These are phyloP conservation scores for Halcyon senegalensis DNA, from an alignment of 2,113 vertebrate genomes.

Conservation along the genomic window DNA sequence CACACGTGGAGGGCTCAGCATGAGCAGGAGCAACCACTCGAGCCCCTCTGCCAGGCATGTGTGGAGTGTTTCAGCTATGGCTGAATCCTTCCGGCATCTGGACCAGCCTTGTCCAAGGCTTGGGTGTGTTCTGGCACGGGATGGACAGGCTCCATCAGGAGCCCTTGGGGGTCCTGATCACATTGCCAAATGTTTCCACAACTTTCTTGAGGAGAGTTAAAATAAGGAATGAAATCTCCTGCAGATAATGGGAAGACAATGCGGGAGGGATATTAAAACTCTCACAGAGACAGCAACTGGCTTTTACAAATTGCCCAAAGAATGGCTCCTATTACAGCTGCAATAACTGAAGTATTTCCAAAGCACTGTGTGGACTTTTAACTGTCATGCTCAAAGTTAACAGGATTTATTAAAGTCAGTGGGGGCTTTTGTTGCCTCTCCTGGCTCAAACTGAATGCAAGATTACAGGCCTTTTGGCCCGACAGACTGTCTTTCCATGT, in stretches of 20 bases:
- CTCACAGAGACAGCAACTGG: background rate
- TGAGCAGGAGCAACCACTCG: rapidly evolving
- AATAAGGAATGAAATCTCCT: background rate
- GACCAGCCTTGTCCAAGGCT: background rate
- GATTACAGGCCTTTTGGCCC: background rate
- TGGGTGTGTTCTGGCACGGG: background rate
- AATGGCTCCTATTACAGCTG: background rate
- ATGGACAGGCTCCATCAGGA: background rate
- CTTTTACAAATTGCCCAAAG: background rate
- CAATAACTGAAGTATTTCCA: background rate
- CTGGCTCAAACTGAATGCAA: background rate
- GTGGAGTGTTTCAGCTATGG: rapidly evolving
- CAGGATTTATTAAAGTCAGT: background rate
- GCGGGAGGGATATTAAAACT: background rate
- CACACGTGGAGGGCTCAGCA: rapidly evolving
- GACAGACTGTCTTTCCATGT: background rate
- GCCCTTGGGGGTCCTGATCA: background rate
- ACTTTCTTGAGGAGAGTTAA: background rate
- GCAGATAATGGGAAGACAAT: background rate
- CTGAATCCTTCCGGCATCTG: background rate
- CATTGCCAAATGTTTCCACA: background rate
- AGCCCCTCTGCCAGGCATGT: rapidly evolving
- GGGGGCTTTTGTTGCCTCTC: background rate
- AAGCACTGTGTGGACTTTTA: background rate
- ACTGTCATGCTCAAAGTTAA: background rate